Evolutionary conservation across 2,888 invertebrate species (phyloP).

Genomic region (Drosophila barbarae): DNA sequence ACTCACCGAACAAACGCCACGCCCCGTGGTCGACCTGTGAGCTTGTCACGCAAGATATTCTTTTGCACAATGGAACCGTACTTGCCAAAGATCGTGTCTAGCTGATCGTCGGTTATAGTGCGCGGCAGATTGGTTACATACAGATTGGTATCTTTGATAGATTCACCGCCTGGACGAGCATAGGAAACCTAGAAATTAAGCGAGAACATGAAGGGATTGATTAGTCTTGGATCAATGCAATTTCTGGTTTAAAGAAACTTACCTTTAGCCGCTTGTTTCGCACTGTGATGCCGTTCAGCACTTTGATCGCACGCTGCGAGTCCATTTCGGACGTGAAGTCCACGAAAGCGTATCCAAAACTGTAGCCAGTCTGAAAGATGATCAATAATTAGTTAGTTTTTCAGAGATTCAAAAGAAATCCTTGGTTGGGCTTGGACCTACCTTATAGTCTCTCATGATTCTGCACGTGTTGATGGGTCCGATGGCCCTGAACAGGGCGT

Average conservation of each 20-base stretch:
- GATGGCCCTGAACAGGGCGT: conserved; percentile 91
- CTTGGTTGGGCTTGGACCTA: conserved; percentile 69
- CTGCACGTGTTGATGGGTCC: conserved; percentile 94
- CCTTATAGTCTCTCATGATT: conserved; percentile 94
- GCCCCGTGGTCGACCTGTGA: conserved; percentile 92
- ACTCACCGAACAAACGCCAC: conserved; percentile 94
- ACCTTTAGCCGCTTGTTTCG: conserved; percentile 96
- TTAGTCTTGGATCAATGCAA: background rate
- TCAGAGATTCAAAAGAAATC: background rate
- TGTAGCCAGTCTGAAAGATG: conserved; percentile 89
- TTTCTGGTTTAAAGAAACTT: conserved; percentile 28
- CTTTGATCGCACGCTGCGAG: conserved; percentile 91
- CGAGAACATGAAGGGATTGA: background rate
- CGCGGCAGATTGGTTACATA: conserved; percentile 96
- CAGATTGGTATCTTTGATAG: conserved; percentile 95
- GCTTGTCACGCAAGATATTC: conserved; percentile 93
- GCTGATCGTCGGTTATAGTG: conserved; percentile 89
- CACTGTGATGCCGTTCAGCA: conserved; percentile 91
- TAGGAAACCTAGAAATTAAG: conserved; percentile 85
- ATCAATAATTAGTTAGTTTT: background rate
- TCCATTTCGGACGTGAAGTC: conserved; percentile 93
- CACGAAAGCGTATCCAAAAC: conserved; percentile 97
- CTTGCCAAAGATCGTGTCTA: conserved; percentile 91
- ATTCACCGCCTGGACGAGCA: conserved; percentile 93
- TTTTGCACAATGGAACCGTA: conserved; percentile 95